Evolutionary conservation across 2,888 invertebrate species (phyloP).

Genomic region (Limenitis camilla): DNA sequence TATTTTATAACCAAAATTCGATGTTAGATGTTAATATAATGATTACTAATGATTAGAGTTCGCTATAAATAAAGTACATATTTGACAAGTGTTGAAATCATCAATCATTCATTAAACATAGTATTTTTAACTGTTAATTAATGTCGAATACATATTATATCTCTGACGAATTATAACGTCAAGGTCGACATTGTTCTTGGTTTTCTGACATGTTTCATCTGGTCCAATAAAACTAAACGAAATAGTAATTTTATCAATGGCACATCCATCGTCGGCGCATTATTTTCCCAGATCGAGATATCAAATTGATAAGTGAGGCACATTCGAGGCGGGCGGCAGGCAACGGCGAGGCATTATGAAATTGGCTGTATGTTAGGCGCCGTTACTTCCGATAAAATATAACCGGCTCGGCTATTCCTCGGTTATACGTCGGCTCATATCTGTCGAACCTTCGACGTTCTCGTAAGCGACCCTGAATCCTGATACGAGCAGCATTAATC

Average conservation of each 20-base stretch:
- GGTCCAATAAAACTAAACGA: background rate
- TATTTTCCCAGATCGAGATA: slow-evolving; percentile 69
- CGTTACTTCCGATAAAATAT: slow-evolving; percentile 74
- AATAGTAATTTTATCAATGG: slow-evolving; percentile 34
- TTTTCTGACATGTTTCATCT: too few relatives aligned
- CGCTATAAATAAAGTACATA: too few relatives aligned
- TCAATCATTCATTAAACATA: too few relatives aligned
- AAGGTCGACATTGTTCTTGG: too few relatives aligned
- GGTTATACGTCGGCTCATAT: slow-evolving; percentile 54
- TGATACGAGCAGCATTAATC: slow-evolving; percentile 39
- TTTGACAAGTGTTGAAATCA: too few relatives aligned
- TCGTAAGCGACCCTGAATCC: slow-evolving; percentile 48
- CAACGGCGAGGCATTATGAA: slow-evolving; percentile 68
- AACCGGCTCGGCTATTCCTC: slow-evolving; percentile 41
- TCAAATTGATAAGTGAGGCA: slow-evolving; percentile 73
- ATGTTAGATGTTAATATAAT: too few relatives aligned
- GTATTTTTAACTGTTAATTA: too few relatives aligned
- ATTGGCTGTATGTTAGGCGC: slow-evolving; percentile 73
- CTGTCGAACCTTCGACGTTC: slow-evolving; percentile 52
- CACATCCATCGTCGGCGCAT: slow-evolving; percentile 38
- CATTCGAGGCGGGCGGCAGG: slow-evolving; percentile 52
- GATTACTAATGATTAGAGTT: too few relatives aligned
- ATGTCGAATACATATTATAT: too few relatives aligned
- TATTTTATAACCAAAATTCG: too few relatives aligned
- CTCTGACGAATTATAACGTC: too few relatives aligned